phyloP scores from a whole-genome alignment of 2,113 vertebrate species.

The Pristiophorus japonicus region DNA sequence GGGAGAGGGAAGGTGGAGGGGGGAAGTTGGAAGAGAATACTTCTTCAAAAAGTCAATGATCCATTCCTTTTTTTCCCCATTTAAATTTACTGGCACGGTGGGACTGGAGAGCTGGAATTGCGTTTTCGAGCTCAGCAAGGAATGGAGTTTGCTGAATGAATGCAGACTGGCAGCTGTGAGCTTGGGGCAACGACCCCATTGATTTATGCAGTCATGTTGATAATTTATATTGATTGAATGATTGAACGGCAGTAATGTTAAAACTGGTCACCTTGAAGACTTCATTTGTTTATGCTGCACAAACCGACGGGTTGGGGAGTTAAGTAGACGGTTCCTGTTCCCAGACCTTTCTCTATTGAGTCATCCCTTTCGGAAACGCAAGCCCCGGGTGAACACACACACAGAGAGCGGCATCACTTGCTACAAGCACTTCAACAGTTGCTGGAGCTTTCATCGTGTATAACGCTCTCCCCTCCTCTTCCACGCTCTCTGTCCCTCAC shows the following conservation, averaged over 20 bases:
- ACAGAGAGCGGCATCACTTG: neutral
- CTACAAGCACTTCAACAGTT: neutral
- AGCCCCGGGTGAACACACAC: neutral
- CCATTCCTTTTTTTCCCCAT: neutral
- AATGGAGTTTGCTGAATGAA: neutral
- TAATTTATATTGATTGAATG: slow-evolving; percentile 16
- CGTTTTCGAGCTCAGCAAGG: neutral
- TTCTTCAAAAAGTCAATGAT: neutral
- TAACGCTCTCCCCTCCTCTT: neutral
- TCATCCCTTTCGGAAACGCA: neutral
- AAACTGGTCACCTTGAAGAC: neutral
- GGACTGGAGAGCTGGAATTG: too few relatives aligned
- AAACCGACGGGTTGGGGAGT: neutral
- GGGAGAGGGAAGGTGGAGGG: fast-evolving
- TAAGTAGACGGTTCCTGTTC: neutral
- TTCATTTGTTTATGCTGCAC: neutral
- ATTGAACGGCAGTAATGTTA: neutral
- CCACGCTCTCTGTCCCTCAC: neutral
- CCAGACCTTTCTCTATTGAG: neutral
- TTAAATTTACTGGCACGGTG: neutral
- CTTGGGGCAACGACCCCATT: neutral
- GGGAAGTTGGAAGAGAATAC: neutral
- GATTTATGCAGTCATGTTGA: neutral
- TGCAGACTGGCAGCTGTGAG: neutral
- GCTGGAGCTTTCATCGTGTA: neutral